Evolutionary conservation across 2,888 invertebrate genomes (phyloP).

Genomic region (Mythimna lalbum): DNA sequence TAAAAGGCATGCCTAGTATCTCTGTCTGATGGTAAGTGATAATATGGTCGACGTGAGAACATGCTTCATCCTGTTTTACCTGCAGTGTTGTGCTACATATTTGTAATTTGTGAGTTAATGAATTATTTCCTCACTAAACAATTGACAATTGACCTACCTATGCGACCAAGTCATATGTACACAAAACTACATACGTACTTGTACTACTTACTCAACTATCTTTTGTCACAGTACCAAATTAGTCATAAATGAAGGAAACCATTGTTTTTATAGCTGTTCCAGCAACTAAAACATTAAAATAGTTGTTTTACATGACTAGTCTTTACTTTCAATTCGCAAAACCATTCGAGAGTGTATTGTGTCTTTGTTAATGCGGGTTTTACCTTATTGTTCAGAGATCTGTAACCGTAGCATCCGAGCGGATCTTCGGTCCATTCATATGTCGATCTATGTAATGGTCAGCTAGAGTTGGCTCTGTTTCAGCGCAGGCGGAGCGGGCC

Average conservation of each 20-base stretch:
- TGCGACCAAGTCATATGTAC: slow-evolving; percentile 13
- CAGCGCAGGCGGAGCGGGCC: slow-evolving; percentile 77
- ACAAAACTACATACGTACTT: slow-evolving; percentile 32
- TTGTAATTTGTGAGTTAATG: not conserved
- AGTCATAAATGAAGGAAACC: slow-evolving; percentile 45
- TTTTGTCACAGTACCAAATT: slow-evolving; percentile 49
- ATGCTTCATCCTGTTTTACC: slow-evolving; percentile 9
- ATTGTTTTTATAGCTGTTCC: slow-evolving; percentile 40
- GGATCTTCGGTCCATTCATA: slow-evolving; percentile 80
- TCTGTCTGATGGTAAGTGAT: no score
- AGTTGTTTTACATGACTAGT: slow-evolving; percentile 42
- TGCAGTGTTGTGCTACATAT: not conserved
- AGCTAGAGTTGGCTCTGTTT: slow-evolving; percentile 85
- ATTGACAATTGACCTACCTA: slow-evolving; percentile 23
- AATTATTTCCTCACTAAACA: slow-evolving; percentile 11
- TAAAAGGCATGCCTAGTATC: no score
- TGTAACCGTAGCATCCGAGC: slow-evolving; percentile 75
- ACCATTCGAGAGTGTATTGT: slow-evolving; percentile 65
- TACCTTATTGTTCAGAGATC: slow-evolving; percentile 67
- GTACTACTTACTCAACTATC: slow-evolving; percentile 53
- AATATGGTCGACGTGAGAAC: no score
- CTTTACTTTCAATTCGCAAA: slow-evolving; percentile 60
- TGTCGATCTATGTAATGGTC: slow-evolving; percentile 81
- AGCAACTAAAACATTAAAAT: slow-evolving; percentile 46
- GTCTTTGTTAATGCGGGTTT: slow-evolving; percentile 57